Evolutionary conservation across 2,888 invertebrate genomes (phyloP), one percentile per base, ranked within the genome.

Genomic region (Amphipyra berbera): DNA sequence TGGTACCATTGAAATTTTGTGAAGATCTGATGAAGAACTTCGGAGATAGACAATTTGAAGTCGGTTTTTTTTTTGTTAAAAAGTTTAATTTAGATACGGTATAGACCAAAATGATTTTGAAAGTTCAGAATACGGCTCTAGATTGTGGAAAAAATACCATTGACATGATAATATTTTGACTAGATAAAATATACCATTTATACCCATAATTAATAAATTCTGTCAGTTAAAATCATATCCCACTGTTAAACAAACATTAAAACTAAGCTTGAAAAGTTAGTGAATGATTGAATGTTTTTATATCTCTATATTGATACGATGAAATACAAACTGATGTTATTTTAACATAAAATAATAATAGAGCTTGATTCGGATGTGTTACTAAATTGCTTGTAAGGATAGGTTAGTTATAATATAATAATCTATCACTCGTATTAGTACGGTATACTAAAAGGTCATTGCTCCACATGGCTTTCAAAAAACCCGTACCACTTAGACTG

Each of bases 391-490:
- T 35, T 50, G 14, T 48, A 38, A 30, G 27, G 65, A 59, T 70
- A 68, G 53, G 54, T 68, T 59, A 62, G 56, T 63, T 37, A 30
- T 38, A 15, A 3, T 21, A 13, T 41, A 37, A 15, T 6, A 37
- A 15, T 6, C 53, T 40, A n/a, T 10, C 15, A 41, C 27, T 1
- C n/a, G 27, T 44, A 21, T 2, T 40, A n/a, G 6, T 44, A 55
- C 65, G 50, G 42, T 59, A 21, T 44, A 6, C 13, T 27, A 44
- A 9, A 7, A 27, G 73, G 57, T 52, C 73, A 72, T 48, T 58
- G 70, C 21, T 55, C 73, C 38, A 57, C 15, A 49, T 48, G 21
- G 21, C 12, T 50, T 37, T 14, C 40, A 61, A 49, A 50, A 52
- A 13, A 30, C 14, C 45, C 13, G 27, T 38, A 42, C 30, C 15